Evolutionary conservation across 1,140 invertebrate genomes (phyloP), one percentile per base, ranked within the genome.

Genomic region (Drosophila kikkawai): DNA sequence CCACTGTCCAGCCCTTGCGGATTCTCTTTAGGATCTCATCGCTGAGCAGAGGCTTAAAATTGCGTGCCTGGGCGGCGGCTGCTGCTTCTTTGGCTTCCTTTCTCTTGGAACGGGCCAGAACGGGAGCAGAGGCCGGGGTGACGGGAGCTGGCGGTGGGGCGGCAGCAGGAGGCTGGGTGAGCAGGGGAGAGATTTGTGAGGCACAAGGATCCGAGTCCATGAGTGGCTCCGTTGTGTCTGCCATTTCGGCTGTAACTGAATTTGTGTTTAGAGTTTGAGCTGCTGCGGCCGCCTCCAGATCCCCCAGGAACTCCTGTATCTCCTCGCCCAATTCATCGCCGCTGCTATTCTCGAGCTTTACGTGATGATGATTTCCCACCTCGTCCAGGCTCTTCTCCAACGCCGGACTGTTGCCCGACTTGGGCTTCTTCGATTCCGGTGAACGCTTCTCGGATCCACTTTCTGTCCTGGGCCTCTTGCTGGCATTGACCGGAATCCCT

Each of bases 1-100:
- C 93, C 2, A 94, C 83, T 50, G 96, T 97, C 97, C 97, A 98
- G 3, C 98, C 97, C 57, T 95, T 94, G 71, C 95, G 93, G 34
- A 97, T 95, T 83, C 95, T 95, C 47, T 92, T 86, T 6, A 94
- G 83, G 0, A 94, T 92, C 4, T 93, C 83, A 17, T 94, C 94
- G 59, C 79, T 92, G 0, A 93, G 79, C 51, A 93, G 69, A 7
- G 92, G 92, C 37, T 82, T 88, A 29, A 92, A 93, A 19, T 86
- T 91, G 17, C 80, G 60, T 5, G 80, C 66, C 3, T 45, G 47
- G 4, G 69, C 71, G 0, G 78, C 69, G 11, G 82, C 84, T 0
- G 81, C 80, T 34, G 73, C 79, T 19, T 87, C 69, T 29, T 69
- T 85, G 51, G 68, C 67, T 9, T 85, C 92, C 13, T 65, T 78